These are phyloP conservation scores for Cercopithecus mitis DNA, from an alignment of 2,797 vertebrate genomes.

Conservation along the genomic window DNA sequence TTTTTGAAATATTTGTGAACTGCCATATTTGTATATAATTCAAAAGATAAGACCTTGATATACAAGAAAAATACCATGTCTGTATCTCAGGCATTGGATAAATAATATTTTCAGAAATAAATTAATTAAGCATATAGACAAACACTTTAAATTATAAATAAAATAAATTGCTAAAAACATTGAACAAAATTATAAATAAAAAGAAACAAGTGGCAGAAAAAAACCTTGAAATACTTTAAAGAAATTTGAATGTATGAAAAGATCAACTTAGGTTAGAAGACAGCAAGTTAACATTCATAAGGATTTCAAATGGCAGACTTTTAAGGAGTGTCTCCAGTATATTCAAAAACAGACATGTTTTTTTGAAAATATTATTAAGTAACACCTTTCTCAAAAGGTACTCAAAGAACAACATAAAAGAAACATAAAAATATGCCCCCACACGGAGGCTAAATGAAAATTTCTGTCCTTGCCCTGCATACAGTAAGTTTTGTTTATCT, in stretches of 20 bases:
- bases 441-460: background rate
- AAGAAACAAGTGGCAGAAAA: background rate
- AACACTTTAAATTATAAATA: background rate
- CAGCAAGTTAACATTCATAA: background rate
- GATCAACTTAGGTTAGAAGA: background rate
- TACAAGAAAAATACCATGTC: background rate
- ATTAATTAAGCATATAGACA: background rate
- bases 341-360: background rate
- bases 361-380: background rate
- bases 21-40: background rate
- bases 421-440: slow-evolving; percentile 5
- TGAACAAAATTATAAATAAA: background rate
- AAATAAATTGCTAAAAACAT: background rate
- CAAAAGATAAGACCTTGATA: background rate
- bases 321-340: background rate
- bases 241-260: background rate
- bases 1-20: background rate
- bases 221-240: background rate
- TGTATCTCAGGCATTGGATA: background rate
- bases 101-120: slow-evolving; percentile 10
- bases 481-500: background rate
- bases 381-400: background rate
- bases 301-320: background rate
- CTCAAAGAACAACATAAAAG: background rate
- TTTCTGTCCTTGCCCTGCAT: background rate